Percentiles rank a stretch among this genome's conserved stretches.
Conservation (phyloP, 2,113 vertebrate species). For the Dromaius novaehollandiae region DNA sequence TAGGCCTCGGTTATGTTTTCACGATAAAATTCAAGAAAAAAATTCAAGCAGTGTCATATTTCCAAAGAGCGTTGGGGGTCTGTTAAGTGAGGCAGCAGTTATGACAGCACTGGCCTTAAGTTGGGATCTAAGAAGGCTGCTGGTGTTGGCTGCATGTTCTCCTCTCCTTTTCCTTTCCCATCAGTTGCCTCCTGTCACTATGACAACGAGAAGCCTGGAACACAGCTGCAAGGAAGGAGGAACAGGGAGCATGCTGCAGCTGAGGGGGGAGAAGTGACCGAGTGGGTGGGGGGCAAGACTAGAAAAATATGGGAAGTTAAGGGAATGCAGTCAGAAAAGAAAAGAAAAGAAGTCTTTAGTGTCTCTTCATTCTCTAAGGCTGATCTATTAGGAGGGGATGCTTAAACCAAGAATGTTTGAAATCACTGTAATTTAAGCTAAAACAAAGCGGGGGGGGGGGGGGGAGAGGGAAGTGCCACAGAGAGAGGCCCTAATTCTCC, state of each 20-base stretch:
- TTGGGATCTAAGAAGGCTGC: neutral
- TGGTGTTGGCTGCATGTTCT: neutral
- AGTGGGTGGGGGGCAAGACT: neutral
- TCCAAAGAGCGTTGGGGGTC: neutral
- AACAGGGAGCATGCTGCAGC: neutral
- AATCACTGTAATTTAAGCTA: neutral
- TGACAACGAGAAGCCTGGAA: slow-evolving; percentile 1
- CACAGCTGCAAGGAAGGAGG: neutral
- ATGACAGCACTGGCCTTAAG: neutral
- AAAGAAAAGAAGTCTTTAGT: neutral
- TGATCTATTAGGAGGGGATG: neutral
- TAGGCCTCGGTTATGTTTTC: neutral
- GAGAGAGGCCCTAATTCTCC: neutral
- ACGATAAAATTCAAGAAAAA: neutral
- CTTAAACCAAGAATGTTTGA: neutral
- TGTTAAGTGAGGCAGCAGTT: neutral
- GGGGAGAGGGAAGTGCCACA: neutral
- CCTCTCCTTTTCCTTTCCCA: neutral
- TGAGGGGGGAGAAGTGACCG: neutral
- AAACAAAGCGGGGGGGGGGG: neutral
- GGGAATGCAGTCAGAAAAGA: neutral
- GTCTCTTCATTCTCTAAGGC: neutral
- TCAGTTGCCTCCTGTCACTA: neutral
- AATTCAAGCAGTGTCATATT: neutral
- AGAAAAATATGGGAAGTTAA: neutral